These are phyloP conservation scores for Brachyalestes nurse DNA, from an alignment of 2,797 vertebrate genomes.

Conservation along the genomic window DNA sequence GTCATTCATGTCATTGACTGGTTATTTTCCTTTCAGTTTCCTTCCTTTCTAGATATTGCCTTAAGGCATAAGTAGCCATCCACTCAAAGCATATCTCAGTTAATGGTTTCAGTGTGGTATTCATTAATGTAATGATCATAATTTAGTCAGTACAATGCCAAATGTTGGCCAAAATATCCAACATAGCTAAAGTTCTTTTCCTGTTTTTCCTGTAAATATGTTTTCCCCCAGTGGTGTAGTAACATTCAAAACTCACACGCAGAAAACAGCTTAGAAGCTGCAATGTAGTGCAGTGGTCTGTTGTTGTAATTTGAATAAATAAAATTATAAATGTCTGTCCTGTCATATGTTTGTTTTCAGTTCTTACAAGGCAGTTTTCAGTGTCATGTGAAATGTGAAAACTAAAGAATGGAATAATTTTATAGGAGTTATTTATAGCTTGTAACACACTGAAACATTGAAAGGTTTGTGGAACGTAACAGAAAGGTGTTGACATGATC, in stretches of 20 bases:
- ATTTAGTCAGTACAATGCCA: background rate
- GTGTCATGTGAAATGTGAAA: too few relatives aligned
- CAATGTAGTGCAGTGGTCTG: background rate
- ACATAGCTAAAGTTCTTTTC: too few relatives aligned
- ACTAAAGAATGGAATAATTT: background rate
- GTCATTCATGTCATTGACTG: background rate
- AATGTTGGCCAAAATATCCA: background rate
- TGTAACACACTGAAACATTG: too few relatives aligned
- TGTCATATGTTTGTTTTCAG: background rate
- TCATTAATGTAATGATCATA: background rate
- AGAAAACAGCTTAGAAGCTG: background rate
- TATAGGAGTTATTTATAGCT: background rate
- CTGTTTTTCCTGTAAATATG: background rate
- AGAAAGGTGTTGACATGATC: too few relatives aligned
- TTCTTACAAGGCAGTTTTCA: background rate
- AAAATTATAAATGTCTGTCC: background rate
- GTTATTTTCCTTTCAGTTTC: background rate
- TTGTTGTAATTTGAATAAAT: slow-evolving; percentile 3
- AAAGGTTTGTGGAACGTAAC: too few relatives aligned
- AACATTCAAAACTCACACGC: background rate
- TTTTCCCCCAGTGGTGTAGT: background rate
- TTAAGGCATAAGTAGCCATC: background rate
- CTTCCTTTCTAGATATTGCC: background rate
- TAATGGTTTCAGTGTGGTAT: background rate
- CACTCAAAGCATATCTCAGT: background rate